These are phyloP conservation scores for Lagorchestes hirsutus DNA, from an alignment of 2,797 vertebrate genomes.

Conservation along the genomic window DNA sequence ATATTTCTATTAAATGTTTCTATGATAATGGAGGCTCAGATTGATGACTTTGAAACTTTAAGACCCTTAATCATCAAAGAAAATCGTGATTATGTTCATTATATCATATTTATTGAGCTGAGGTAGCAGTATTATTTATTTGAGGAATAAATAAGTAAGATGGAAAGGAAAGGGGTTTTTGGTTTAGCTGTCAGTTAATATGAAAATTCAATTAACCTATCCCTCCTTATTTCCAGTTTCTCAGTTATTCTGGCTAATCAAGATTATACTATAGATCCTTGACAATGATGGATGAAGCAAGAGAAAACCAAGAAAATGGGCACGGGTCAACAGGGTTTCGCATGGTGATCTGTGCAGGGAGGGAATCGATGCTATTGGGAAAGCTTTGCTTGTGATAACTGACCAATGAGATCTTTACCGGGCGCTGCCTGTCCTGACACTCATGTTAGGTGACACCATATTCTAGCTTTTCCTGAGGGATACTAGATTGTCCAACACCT, in stretches of 20 bases:
- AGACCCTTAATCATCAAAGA: background rate
- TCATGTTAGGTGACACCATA: background rate
- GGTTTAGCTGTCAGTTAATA: constrained; percentile 56
- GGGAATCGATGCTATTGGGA: background rate
- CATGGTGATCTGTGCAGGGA: constrained; percentile 10
- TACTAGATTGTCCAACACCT: constrained; percentile 3
- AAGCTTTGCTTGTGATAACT: background rate
- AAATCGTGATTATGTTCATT: background rate
- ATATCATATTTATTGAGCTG: background rate
- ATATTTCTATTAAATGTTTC: background rate
- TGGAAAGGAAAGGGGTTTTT: background rate
- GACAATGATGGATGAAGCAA: background rate
- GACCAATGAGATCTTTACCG: constrained; percentile 32
- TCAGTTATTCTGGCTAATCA: constrained; percentile 34
- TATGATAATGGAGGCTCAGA: background rate
- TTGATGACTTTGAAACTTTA: background rate
- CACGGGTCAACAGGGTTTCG: background rate
- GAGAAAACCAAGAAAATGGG: background rate
- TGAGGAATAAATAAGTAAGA: background rate
- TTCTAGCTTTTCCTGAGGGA: background rate
- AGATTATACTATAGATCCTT: constrained; percentile 32
- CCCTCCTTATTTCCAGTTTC: background rate
- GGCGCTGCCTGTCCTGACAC: background rate
- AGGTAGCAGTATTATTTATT: background rate
- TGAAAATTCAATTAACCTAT: constrained; percentile 61